Evolutionary conservation across 2,113 vertebrate genomes (phyloP), one percentile per base, ranked within the genome.

Genomic region (Cebidichthys violaceus): DNA sequence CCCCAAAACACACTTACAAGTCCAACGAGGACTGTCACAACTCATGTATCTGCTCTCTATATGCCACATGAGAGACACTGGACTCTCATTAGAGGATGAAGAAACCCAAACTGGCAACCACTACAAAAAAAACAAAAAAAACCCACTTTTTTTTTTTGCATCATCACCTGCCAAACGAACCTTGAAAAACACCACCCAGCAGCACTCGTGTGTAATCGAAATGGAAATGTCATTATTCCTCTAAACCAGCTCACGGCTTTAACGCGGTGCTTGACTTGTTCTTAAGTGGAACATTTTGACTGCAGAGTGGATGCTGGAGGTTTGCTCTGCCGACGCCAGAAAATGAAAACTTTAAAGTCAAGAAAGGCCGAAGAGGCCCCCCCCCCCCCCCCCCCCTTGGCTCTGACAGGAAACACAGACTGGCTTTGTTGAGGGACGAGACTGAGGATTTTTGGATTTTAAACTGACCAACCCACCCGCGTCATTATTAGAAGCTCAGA

Each of bases 161-260:
- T 69, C 81, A 52, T 75, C 72, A 60, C 31, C 75, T 67, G 81
- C 80, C 75, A 76, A 87, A 84, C 52, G 13, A 86, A 45, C 29
- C 80, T 35, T 50, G 70, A 50, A 50, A 29, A 9, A 31, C 52
- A 20, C 4, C 67, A 52, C 1, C 47, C 59, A 68, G 69, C 55
- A 13, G n/a, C 27, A 31, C 20, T 6, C 2, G 4, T 20, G 67
- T 71, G 65, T 68, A 70, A 83, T 76, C 66, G 35, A 22, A 82
- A 73, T 70, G 70, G 70, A 90, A 85, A 89, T 55, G 71, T 55
- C 77, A 35, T 86, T 81, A 84, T 54, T 54, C 7, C 22, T 54
- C 50, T 75, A 55, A 87, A 87, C 37, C 67, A 66, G 73, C 84
- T 65, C 61, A 41, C 37, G 6, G 81, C 62, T 77, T 75, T 37